Evolutionary conservation across 2,797 vertebrate genomes (phyloP), one percentile per base, ranked within the genome.

Genomic region (Hoplostethus atlanticus): DNA sequence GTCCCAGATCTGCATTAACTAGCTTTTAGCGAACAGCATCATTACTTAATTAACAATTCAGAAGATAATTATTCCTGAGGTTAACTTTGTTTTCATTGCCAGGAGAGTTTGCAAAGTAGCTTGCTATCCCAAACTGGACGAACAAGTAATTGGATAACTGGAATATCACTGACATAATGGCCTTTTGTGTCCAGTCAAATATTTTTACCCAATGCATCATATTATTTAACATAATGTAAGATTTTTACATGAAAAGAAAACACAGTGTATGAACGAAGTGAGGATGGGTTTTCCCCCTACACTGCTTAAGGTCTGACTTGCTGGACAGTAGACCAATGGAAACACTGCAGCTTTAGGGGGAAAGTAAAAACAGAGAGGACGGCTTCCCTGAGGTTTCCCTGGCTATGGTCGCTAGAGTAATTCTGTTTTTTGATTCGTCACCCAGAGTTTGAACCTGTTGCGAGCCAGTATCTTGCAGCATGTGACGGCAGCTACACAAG

Each of bases 281-380:
- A 7, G 55, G 13, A 36, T 0, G 1, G 16, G 47, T 46, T 54
- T 69, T n/a, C 46, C 25, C 9, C 10, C 12, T 42, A 42, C 28
- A 28, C 10, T 4, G 10, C 2, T 47, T 12, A 46, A 50, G 31
- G 61, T 65, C 69, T 70, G 13, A 46, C 60, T 36, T 36, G 28
- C 28, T 62, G 0, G 64, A 52, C 44, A n/a, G 30, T 38, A 28
- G 67, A 36, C 77, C 72, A 83, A 85, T 62, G 78, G 64, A 76
- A 76, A 80, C n/a, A 16, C 10, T 42, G 2, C 6, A 34, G 13
- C 25, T 58, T 47, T 4, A 52, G 15, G 10, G 11, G 58, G 64
- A 55, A 47, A 13, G 50, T 68, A 60, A 61, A 83, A 76, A 56
- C 81, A 84, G 84, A 75, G 48, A 77, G 16, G 2, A 38, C 12